Evolutionary conservation across 2,888 invertebrate genomes (phyloP).

Genomic region (Griposia aprilina): DNA sequence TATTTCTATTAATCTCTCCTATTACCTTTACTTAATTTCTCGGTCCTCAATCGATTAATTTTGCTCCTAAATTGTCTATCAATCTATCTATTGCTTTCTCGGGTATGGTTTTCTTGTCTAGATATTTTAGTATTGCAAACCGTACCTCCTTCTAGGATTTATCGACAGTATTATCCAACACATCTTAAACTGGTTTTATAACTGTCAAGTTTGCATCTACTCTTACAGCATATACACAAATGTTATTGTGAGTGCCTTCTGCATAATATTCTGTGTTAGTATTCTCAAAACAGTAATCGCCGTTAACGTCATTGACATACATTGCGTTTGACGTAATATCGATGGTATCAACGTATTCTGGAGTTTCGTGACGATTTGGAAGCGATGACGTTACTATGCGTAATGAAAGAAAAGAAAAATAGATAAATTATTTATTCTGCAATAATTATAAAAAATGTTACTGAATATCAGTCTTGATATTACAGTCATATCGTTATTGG

Average conservation of each 20-base stretch:
- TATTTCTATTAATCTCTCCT: not conserved
- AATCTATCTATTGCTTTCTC: not conserved
- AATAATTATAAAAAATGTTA: not conserved
- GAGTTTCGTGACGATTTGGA: slow-evolving; percentile 1
- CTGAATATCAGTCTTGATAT: not conserved
- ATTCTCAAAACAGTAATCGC: slow-evolving; percentile 60
- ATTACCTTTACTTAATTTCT: not conserved
- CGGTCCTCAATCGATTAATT: accelerated
- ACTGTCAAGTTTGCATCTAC: not conserved
- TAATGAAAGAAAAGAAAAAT: not conserved
- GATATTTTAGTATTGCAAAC: not conserved
- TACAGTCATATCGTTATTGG: no score
- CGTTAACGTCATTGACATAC: slow-evolving; percentile 82
- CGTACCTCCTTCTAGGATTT: no score
- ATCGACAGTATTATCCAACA: not conserved
- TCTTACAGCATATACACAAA: not conserved
- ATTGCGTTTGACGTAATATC: slow-evolving; percentile 75
- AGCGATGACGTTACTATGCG: slow-evolving; percentile 2
- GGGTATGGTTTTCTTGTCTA: no score
- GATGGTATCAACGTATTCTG: slow-evolving; percentile 53
- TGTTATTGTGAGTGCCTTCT: slow-evolving; percentile 36
- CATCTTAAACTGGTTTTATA: not conserved
- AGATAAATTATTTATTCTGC: no score
- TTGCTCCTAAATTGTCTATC: not conserved
- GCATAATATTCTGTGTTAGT: slow-evolving; percentile 21